A percentile compares a stretch with the other conserved stretches of the same genome.
These are phyloP conservation scores for Mus pahari DNA, from an alignment of 2,113 vertebrate species.

Conservation along the genomic window DNA sequence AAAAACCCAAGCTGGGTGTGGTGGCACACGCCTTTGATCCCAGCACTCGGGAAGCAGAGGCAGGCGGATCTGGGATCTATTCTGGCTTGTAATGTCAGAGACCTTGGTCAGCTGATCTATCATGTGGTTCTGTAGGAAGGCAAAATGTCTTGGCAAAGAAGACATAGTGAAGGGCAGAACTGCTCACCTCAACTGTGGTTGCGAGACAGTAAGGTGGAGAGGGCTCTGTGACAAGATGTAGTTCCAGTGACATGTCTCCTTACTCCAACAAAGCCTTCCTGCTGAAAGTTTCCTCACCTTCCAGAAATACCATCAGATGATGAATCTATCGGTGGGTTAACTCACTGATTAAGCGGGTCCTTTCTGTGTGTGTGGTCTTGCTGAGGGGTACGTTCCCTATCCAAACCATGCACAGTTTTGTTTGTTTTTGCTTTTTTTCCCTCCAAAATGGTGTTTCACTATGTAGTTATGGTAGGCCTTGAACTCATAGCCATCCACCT, in stretches of 20 bases:
- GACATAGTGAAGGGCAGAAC: background rate
- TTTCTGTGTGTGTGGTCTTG: background rate
- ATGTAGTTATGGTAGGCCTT: background rate
- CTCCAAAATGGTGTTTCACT: background rate
- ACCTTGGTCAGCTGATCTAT: background rate
- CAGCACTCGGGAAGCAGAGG: background rate
- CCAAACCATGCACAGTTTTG: background rate
- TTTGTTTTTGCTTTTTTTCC: background rate
- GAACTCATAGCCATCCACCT: background rate
- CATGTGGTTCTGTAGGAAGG: background rate
- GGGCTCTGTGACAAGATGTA: background rate
- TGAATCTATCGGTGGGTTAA: background rate
- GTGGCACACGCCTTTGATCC: too few relatives aligned
- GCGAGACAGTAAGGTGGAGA: background rate
- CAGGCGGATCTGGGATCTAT: background rate
- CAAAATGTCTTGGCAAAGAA: too few relatives aligned
- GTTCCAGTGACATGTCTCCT: background rate
- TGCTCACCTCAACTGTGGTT: background rate
- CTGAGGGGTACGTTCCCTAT: background rate
- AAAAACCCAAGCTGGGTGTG: too few relatives aligned
- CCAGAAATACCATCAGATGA: background rate
- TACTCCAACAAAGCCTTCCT: background rate
- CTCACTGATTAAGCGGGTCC: background rate
- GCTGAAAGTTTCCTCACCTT: background rate
- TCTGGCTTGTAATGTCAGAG: background rate